A percentile compares a stretch with the other conserved stretches of the same genome.
Conservation (phyloP, 1,140 invertebrate species). For the Pantala flavescens region DNA sequence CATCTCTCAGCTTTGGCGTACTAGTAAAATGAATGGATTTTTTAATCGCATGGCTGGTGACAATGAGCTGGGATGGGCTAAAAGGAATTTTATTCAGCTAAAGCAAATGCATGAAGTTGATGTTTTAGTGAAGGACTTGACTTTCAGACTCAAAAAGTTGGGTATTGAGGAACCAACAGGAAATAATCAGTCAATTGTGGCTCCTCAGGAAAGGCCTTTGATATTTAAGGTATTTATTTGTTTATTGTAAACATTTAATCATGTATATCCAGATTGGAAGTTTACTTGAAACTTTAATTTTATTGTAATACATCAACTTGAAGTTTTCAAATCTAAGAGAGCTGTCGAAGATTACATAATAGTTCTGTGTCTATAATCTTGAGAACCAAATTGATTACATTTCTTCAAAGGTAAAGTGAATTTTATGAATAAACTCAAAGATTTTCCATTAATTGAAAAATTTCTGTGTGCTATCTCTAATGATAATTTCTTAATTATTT, state of each 20-base stretch:
- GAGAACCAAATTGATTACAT: no score
- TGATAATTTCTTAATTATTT: no score
- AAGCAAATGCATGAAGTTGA: constrained; percentile 60
- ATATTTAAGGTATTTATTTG: constrained; percentile 42
- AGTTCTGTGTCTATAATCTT: no score
- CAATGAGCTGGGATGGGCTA: constrained; percentile 57
- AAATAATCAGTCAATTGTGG: constrained; percentile 19
- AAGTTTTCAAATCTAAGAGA: not conserved
- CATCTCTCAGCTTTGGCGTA: constrained; percentile 33
- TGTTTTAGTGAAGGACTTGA: constrained; percentile 58
- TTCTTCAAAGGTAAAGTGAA: no score
- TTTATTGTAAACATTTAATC: not conserved
- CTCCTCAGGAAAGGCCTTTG: constrained; percentile 29
- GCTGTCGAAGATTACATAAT: no score
- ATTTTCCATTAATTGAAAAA: no score
- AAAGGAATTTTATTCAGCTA: constrained; percentile 58
- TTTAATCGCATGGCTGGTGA: constrained; percentile 29
- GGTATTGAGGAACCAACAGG: constrained; percentile 39
- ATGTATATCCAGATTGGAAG: no score
- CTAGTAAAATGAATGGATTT: constrained; percentile 27
- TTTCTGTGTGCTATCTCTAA: no score
- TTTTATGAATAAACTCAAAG: no score
- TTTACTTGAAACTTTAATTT: no score
- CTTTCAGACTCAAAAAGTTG: constrained; percentile 42
- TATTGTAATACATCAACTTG: not conserved